phyloP scores from a whole-genome alignment of 2,797 vertebrate species.

The Hippopotamyrus pictus region DNA sequence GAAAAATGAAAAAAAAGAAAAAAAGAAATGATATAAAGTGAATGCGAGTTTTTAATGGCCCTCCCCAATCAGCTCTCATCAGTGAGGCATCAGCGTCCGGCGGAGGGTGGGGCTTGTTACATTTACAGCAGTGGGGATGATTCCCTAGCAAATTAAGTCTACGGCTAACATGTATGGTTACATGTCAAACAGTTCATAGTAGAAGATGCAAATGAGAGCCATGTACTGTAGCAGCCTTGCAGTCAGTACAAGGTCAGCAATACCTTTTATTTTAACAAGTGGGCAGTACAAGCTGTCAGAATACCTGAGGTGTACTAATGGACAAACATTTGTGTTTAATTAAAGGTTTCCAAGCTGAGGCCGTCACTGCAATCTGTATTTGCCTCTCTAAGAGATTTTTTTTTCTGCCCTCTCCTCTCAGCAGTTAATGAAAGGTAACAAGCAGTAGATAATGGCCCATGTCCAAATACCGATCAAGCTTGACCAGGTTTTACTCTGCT shows the following conservation, averaged over 20 bases:
- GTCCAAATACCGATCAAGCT: not conserved
- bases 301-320: constrained; percentile 5
- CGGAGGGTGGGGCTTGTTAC: not conserved
- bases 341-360: not conserved
- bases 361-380: not conserved
- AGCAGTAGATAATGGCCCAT: not conserved
- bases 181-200: not conserved
- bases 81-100: not conserved
- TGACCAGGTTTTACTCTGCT: not conserved
- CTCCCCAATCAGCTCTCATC: not conserved
- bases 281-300: not conserved
- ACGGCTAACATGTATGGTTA: not conserved
- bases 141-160: not conserved
- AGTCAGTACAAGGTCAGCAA: not conserved
- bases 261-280: not conserved
- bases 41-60: not conserved
- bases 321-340: constrained; percentile 13
- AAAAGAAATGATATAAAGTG: not conserved
- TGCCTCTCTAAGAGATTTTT: not conserved
- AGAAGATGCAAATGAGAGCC: not conserved
- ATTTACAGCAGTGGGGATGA: not conserved
- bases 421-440: constrained; percentile 14
- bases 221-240: not conserved
- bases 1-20: not conserved
- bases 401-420: not conserved